Evolutionary conservation across 2,113 vertebrate genomes (phyloP).

Genomic region (Grammomys surdaster): DNA sequence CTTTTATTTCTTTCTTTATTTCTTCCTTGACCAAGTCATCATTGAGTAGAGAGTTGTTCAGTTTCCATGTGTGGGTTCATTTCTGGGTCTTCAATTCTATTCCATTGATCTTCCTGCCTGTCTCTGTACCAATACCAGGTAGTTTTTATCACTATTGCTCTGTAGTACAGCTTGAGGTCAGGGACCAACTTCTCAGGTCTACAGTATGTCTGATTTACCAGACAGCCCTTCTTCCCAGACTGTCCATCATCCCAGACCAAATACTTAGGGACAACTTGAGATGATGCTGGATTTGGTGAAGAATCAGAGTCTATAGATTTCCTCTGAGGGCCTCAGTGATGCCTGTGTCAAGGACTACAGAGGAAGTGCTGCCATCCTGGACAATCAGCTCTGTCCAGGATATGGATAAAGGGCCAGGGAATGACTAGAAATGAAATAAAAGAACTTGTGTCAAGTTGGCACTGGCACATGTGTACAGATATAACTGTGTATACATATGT

Average conservation of each 20-base stretch:
- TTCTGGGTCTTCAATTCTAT: too few relatives aligned
- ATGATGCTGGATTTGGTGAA: neutral
- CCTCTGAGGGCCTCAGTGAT: neutral
- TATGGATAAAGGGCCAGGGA: neutral
- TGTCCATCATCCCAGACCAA: neutral
- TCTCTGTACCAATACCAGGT: too few relatives aligned
- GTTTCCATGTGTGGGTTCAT: too few relatives aligned
- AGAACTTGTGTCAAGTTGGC: neutral
- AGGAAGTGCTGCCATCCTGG: neutral
- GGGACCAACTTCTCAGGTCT: constrained; percentile 9
- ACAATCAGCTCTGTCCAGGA: neutral
- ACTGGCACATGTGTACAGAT: too few relatives aligned
- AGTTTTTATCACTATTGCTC: too few relatives aligned
- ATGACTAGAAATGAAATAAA: neutral
- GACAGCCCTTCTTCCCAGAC: neutral
- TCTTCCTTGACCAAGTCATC: too few relatives aligned
- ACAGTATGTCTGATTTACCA: too few relatives aligned
- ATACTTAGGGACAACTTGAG: neutral
- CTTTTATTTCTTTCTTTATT: too few relatives aligned
- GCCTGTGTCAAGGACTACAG: neutral
- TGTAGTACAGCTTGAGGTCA: too few relatives aligned
- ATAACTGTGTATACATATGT: neutral
- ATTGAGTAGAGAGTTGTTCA: too few relatives aligned
- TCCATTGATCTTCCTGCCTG: too few relatives aligned
- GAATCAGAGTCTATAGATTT: neutral